Base-by-base conservation (phyloP, 2,797 vertebrate species). In the Tiaroga cobitis region DNA sequence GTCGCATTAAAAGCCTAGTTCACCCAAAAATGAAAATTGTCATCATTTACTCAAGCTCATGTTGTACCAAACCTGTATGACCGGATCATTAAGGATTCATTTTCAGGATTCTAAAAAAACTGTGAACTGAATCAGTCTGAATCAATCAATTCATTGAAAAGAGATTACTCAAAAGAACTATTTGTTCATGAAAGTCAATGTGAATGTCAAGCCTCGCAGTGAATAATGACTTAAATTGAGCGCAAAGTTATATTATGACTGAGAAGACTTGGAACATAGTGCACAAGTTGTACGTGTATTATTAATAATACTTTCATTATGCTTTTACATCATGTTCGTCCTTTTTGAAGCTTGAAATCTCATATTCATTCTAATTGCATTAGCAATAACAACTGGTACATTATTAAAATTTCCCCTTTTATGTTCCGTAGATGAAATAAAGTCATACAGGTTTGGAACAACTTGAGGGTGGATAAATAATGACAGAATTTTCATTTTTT, bases 1-100 rank as follows among this genome's bases (percentile, higher is more conserved):
- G 81, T 80, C 73, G 67, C 74, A 59, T 90, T 85, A 91, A 84
- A 80, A 49, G 63, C 63, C 19, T 68, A 68, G 79, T 51, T 80
- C 21, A 51, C 43, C 63, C 63, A 24, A 51, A 80, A 80, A 68
- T 34, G 11, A 16, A 67, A 80, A 80, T 5, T 15, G 39, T 34
- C 19, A 80, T 46, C 1, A 24, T 65, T 46, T 49, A 49, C 78
- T 68, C 19, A 5, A 5, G 5, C 41, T 80, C 78, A 8, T 43
- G 41, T 73, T 73, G 70, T 29, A 73, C 10, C 41, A 67, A 46
- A 67, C 11, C 51, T 76, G 74, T 11, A 11, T 51, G 72, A 74
- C 18, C 8, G 4, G 4, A 51, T 51, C 26, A 51, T 11, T 59
- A 4, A n/a, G 8, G 37, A 37, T 37, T 37, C 37, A 37, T 37